Conservation (phyloP, 2,113 vertebrate genomes). For the Dissostichus mawsoni region DNA sequence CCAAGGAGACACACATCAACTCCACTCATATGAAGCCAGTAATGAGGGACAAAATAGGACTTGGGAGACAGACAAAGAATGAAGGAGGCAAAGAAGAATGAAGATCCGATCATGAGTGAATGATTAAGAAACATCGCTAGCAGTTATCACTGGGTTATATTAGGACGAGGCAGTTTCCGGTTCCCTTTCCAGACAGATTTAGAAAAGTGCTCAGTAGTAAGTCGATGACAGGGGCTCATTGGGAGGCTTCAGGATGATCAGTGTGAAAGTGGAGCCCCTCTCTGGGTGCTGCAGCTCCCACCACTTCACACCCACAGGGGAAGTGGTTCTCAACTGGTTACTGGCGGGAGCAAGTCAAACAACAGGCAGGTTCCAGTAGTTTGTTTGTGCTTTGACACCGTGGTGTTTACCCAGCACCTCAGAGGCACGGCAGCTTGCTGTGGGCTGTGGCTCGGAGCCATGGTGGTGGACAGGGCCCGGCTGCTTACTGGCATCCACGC, state of each 20-base stretch:
- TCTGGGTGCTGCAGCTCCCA: slow-evolving; percentile 24
- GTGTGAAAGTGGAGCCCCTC: slow-evolving; percentile 18
- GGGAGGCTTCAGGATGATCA: slow-evolving; percentile 17
- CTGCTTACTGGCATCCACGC: slow-evolving; percentile 58
- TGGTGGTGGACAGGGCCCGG: slow-evolving; percentile 60
- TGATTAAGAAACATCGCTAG: slow-evolving; percentile 56
- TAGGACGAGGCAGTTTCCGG: slow-evolving; percentile 37
- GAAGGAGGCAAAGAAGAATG: slow-evolving; percentile 27
- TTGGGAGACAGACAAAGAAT: slow-evolving; percentile 4
- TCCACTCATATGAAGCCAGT: slow-evolving; percentile 38
- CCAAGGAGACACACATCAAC: slow-evolving; percentile 42
- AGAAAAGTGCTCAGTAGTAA: slow-evolving; percentile 18
- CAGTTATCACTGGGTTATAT: slow-evolving; percentile 47
- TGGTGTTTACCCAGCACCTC: slow-evolving; percentile 75
- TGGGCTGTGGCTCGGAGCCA: slow-evolving; percentile 65
- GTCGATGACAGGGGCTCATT: slow-evolving; percentile 27
- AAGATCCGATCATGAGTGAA: slow-evolving; percentile 47
- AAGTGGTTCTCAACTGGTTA: slow-evolving; percentile 66
- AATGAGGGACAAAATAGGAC: slow-evolving; percentile 49
- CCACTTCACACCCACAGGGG: slow-evolving; percentile 55
- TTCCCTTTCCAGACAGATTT: slow-evolving; percentile 33
- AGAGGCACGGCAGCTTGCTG: slow-evolving; percentile 61
- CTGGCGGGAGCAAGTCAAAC: slow-evolving; percentile 61
- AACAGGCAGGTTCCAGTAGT: slow-evolving; percentile 64
- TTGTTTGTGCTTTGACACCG: slow-evolving; percentile 73